These are phyloP conservation scores for Littorina saxatilis DNA, from an alignment of 1,140 invertebrate genomes.

Conservation along the genomic window DNA sequence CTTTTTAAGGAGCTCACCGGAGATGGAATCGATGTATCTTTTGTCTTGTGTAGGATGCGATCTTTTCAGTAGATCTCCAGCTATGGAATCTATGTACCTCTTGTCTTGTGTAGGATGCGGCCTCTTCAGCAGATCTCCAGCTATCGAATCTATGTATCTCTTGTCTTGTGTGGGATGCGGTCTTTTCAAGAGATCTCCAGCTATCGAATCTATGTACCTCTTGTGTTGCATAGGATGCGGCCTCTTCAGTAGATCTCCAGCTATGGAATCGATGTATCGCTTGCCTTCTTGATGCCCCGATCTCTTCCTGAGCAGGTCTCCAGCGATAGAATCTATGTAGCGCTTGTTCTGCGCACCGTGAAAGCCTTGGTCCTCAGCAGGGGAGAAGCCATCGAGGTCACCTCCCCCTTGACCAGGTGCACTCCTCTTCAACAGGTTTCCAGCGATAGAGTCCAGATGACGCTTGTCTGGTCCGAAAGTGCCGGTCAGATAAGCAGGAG, in stretches of 20 bases:
- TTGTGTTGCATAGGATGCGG: background rate
- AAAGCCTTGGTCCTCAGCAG: too few relatives aligned
- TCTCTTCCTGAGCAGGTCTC: background rate
- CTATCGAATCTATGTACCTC: slow-evolving; percentile 20
- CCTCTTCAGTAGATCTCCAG: slow-evolving; percentile 31
- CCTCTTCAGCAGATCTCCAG: slow-evolving; percentile 34
- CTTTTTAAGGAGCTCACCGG: slow-evolving; percentile 33
- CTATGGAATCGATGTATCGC: slow-evolving; percentile 32
- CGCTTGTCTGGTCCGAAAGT: background rate
- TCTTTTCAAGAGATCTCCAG: background rate
- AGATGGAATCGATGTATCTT: slow-evolving; percentile 34
- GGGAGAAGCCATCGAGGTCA: too few relatives aligned
- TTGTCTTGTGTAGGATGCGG: slow-evolving; percentile 12
- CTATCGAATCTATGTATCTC: slow-evolving; percentile 37
- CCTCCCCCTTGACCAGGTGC: background rate
- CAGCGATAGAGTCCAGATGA: slow-evolving; percentile 13
- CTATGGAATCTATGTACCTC: slow-evolving; percentile 37
- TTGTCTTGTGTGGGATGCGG: background rate
- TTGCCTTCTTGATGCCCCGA: background rate
- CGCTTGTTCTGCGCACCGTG: background rate
- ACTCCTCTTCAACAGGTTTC: background rate
- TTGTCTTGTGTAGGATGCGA: slow-evolving; percentile 12
- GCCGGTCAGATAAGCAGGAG: too few relatives aligned
- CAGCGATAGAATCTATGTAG: slow-evolving; percentile 10
- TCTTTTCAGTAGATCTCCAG: slow-evolving; percentile 33